Base-by-base conservation (phyloP, 2,888 invertebrate species). In the Epinotia brunnichana region DNA sequence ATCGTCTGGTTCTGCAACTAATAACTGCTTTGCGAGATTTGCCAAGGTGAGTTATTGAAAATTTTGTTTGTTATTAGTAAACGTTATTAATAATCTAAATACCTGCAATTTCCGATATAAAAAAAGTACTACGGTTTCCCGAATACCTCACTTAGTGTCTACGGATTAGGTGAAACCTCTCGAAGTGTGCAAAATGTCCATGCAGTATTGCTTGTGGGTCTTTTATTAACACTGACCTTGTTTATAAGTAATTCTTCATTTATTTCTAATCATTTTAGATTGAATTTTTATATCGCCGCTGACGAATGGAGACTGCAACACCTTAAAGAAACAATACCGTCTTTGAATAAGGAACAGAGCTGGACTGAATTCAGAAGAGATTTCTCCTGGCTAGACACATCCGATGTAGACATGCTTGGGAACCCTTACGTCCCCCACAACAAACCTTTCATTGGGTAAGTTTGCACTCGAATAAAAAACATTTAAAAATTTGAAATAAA, bases 221-320 rank as follows among this genome's bases (percentile, higher is more conserved):
- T 44, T 44, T 44, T 3, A 48, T 48, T 7, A 48, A 44, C 44
- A 44, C 44, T 48, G 48, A n/a, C 15, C n/a, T n/a, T n/a, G 7
- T n/a, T n/a, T 2, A 15, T 44, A 44, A 44, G 15, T 44, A 2
- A 48, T 48, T 19, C 15, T 39, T 3, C 39, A 74, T 57, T 60
- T 19, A 17, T 13, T 69, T 51, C 70, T 5, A 64, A 57, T 75
- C 4, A 62, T 87, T 87, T 69, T 81, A 94, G 94, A 79, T 84
- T 95, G 62, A 93, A 94, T 74, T 95, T 92, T 82, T 94, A 94
- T 80, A 83, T 94, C 76, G 90, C 94, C 41, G 94, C 91, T 13
- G 95, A 95, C 74, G 91, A 91, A 80, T 95, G 94, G 94, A 88
- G 95, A 73, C 80, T 94, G 56, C 89, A 93, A 78, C 85, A 91